Conservation (phyloP, 2,888 invertebrate genomes). For the Drosophila tripunctata region DNA sequence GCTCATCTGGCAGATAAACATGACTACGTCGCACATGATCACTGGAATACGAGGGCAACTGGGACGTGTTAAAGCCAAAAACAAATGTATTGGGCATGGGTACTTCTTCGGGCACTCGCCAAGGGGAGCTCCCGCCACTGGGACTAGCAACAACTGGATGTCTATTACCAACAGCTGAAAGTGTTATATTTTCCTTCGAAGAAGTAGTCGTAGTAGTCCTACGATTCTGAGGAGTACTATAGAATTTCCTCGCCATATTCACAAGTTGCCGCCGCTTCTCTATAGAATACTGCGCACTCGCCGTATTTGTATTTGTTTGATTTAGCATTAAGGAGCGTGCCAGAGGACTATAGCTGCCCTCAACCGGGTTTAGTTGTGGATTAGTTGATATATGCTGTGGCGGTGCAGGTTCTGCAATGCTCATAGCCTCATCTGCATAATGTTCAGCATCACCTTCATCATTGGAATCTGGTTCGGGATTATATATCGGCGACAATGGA, state of each 20-base stretch:
- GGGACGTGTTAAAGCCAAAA: conserved; percentile 76
- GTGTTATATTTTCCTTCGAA: no score
- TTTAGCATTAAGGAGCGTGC: conserved; percentile 76
- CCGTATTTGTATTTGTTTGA: conserved; percentile 55
- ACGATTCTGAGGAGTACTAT: conserved; percentile 76
- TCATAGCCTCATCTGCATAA: background rate
- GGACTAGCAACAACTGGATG: background rate
- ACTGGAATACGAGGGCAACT: conserved; percentile 82
- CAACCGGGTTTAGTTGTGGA: background rate
- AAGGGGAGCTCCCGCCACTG: conserved; percentile 71
- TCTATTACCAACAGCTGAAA: background rate
- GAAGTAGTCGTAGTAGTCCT: no score
- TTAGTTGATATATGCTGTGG: background rate
- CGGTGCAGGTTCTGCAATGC: background rate
- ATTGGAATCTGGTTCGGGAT: conserved; percentile 19
- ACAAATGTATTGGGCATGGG: conserved; percentile 76
- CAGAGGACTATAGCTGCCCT: conserved; percentile 70
- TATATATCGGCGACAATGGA: conserved; percentile 50
- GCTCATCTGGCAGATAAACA: conserved; percentile 55
- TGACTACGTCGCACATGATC: conserved; percentile 71
- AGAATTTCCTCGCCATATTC: conserved; percentile 68
- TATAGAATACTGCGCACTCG: conserved; percentile 7
- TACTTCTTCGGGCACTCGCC: conserved; percentile 80
- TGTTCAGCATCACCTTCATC: conserved; percentile 2
- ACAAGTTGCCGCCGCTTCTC: conserved; percentile 57